Conservation (phyloP, 2,113 vertebrate species). For the Bos javanicus region DNA sequence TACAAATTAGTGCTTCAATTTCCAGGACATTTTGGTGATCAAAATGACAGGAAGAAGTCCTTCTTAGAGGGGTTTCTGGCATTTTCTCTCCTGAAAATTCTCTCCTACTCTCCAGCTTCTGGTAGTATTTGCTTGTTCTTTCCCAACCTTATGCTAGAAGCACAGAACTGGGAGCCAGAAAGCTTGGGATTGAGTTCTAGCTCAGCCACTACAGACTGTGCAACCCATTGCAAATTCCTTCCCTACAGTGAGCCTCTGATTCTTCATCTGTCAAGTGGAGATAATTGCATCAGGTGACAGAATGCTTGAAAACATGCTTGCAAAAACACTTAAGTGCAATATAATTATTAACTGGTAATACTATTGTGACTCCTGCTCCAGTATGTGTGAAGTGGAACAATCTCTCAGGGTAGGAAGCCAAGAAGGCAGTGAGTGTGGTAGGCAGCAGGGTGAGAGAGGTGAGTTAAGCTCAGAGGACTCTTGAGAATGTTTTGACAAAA, state of each 20-base stretch:
- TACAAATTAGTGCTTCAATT: not conserved
- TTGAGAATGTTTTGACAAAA: conserved; percentile 28
- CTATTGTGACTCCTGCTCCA: not conserved
- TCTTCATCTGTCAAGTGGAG: not conserved
- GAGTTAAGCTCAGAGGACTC: not conserved
- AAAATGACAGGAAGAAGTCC: not conserved
- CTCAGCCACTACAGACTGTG: not conserved
- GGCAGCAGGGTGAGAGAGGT: not conserved
- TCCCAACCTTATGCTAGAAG: not conserved
- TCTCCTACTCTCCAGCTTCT: not conserved
- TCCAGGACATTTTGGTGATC: not conserved
- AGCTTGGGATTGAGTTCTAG: not conserved
- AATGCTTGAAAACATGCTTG: conserved; percentile 10
- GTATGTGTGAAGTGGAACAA: not conserved
- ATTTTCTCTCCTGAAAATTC: not conserved
- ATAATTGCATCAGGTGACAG: not conserved
- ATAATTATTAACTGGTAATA: not conserved
- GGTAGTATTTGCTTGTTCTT: not conserved
- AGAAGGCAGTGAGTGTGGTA: not conserved
- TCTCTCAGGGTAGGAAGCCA: not conserved
- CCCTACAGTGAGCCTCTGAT: not conserved
- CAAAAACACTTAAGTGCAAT: not conserved
- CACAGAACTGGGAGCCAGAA: not conserved
- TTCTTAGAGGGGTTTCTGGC: not conserved
- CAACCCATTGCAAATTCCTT: not conserved